Conservation (phyloP, 2,113 vertebrate species). For the Pogonocichla stellata region DNA sequence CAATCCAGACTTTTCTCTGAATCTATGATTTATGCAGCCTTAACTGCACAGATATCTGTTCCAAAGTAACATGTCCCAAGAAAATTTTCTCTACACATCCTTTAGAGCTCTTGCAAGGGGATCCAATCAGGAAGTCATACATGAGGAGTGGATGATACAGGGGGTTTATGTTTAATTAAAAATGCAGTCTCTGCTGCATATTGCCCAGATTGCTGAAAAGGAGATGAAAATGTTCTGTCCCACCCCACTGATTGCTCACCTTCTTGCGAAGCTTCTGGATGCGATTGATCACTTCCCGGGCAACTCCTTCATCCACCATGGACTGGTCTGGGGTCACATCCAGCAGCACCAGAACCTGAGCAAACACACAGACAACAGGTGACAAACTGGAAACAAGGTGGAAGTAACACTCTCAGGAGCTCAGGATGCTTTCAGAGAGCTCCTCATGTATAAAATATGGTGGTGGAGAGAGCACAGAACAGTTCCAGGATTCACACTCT, state of each 20-base stretch:
- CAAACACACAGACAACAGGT: neutral
- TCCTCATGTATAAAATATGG: accelerated
- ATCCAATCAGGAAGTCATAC: neutral
- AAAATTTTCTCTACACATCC: neutral
- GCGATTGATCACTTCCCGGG: conserved; percentile 96
- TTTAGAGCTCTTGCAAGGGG: neutral
- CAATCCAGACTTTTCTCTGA: neutral
- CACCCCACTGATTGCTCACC: conserved; percentile 67
- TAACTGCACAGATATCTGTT: neutral
- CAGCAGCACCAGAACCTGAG: conserved; percentile 88
- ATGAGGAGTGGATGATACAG: neutral
- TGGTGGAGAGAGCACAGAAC: accelerated
- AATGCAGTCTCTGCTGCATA: neutral
- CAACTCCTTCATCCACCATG: conserved; percentile 95
- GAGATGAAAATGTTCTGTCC: neutral
- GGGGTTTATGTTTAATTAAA: neutral
- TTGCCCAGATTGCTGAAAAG: neutral
- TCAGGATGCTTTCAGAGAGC: neutral
- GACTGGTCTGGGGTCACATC: conserved; percentile 93
- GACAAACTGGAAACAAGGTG: neutral
- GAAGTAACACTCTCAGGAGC: neutral
- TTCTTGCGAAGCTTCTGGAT: conserved; percentile 99
- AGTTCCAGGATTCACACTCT: neutral
- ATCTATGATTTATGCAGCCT: neutral
- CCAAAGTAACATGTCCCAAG: accelerated